Evolutionary conservation across 1,140 invertebrate species (phyloP), one percentile per base, ranked within the genome.

Genomic region (Limonius californicus): DNA sequence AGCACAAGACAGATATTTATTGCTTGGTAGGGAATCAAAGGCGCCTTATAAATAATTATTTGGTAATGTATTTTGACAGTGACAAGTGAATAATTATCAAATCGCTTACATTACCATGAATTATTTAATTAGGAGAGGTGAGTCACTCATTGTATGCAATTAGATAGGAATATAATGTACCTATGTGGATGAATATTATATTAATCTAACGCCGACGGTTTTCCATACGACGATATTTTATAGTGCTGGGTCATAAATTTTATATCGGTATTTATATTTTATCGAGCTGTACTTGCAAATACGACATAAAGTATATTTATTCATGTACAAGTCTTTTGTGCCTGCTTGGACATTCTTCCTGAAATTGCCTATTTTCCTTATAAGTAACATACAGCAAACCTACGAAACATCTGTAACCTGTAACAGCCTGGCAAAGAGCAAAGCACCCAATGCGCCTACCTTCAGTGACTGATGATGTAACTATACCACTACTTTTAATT

Each of bases 181-280:
- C n/a, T n/a, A 50, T 50, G 9, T 50, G 45, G n/a, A 39, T 14
- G 35, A 9, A 39, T 39, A 39, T 39, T 12, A 12, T 39, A 50
- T 50, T 50, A 50, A 50, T 50, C 45, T 50, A 50, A 50, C 45
- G 45, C 45, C 45, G 45, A 50, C 45, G 16, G 12, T 50, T 8
- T 50, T 50, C 20, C 16, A 18, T 19, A 14, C 19, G 14, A 18
- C 45, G 8, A 39, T 50, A 18, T 50, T 21, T 50, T 50, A 50
- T 50, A 21, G 43, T 19, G 14, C 45, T 19, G 1, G 8, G 19
- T 50, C 45, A 18, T 50, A 50, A 50, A 50, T 50, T 19, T 50
- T 18, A 50, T 50, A 50, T 50, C 7, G 45, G 45, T 50, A 50
- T 50, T 50, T 50, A 50, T 50, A 50, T 50, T 50, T 50, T 50